Evolutionary conservation across 1,140 invertebrate genomes (phyloP).

Genomic region (Cecropterus lyciades): DNA sequence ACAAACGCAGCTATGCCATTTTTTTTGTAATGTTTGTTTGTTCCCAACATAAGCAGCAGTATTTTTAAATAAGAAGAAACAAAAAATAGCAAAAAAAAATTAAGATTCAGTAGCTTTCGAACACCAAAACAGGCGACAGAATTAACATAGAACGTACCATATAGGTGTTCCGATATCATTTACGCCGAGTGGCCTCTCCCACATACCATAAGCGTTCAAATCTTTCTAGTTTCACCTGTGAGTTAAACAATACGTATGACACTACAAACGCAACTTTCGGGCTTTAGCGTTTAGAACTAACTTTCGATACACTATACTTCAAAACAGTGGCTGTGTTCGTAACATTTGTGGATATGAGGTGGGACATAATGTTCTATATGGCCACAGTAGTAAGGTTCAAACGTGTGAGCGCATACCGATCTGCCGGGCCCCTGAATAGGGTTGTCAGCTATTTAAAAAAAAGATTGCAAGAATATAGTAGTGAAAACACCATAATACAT

Average conservation of each 20-base stretch:
- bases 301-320: background rate
- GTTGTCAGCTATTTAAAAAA: too few relatives aligned
- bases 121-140: background rate
- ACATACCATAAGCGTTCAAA: conserved; percentile 58
- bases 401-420: conserved; percentile 47
- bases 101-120: background rate
- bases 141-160: conserved; percentile 34
- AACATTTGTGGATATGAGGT: conserved; percentile 6
- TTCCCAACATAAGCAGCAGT: too few relatives aligned
- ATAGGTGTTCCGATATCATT: conserved; percentile 31
- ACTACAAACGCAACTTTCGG: conserved; percentile 38
- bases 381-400: conserved; percentile 15
- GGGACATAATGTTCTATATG: conserved; percentile 14
- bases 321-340: conserved; percentile 21
- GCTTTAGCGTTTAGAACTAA: background rate
- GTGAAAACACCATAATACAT: too few relatives aligned
- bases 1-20: too few relatives aligned
- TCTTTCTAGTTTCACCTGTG: conserved; percentile 53
- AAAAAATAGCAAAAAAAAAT: too few relatives aligned
- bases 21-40: too few relatives aligned
- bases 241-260: conserved; percentile 48
- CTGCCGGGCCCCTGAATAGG: conserved; percentile 36
- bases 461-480: too few relatives aligned
- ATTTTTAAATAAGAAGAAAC: too few relatives aligned
- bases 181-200: conserved; percentile 37